Evolutionary conservation across 2,797 vertebrate species (phyloP).

Genomic region (Pachyuromys duprasi): DNA sequence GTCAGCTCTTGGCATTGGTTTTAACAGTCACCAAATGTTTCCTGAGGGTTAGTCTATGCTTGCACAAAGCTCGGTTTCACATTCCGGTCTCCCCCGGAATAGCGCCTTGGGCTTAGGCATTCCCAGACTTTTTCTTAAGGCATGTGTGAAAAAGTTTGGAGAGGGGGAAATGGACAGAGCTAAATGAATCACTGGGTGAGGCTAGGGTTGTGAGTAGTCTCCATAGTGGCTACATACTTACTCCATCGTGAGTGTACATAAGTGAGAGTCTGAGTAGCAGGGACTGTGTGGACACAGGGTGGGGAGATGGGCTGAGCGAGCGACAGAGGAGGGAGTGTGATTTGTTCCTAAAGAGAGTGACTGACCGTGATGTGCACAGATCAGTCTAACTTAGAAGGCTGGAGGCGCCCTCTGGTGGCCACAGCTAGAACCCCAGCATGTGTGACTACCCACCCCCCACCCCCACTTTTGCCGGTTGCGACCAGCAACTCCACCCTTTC

Average conservation of each 20-base stretch:
- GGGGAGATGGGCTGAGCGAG: neutral
- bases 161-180: neutral
- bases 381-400: neutral
- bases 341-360: neutral
- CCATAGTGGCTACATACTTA: neutral
- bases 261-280: constrained; percentile 34
- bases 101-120: neutral
- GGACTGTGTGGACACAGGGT: constrained; percentile 63
- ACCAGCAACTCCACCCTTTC: neutral
- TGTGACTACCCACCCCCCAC: neutral
- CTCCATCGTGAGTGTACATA: neutral
- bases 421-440: neutral
- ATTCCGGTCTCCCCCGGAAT: neutral
- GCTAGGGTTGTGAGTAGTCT: neutral
- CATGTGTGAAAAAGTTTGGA: neutral
- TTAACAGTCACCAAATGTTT: neutral
- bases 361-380: neutral
- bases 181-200: neutral
- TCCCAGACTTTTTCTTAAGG: too few species aligned
- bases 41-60: neutral
- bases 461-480: neutral
- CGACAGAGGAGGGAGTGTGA: neutral
- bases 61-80: neutral
- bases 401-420: constrained; percentile 64
- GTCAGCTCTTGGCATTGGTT: constrained; percentile 22